Percentiles rank a stretch among this genome's conserved stretches.
phyloP scores from a whole-genome alignment of 2,113 vertebrate genomes.

The Cynocephalus volans region DNA sequence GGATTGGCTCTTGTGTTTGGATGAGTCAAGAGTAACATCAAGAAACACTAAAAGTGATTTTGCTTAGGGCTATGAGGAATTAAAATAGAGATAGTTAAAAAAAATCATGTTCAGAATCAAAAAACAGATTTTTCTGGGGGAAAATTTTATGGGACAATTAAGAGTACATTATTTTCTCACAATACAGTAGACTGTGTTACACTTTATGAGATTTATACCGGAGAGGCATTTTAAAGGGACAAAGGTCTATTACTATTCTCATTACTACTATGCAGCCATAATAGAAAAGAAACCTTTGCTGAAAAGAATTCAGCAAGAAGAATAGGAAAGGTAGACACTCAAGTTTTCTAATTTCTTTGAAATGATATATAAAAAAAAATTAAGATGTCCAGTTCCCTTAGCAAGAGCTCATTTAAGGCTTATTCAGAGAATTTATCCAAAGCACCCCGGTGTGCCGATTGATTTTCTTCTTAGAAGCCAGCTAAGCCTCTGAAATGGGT shows the following conservation, averaged over 20 bases:
- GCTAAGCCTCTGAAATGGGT: conserved; percentile 43
- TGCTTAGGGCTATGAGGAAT: neutral
- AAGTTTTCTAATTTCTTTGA: conserved; percentile 47
- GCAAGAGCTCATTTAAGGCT: conserved; percentile 56
- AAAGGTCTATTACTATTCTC: neutral
- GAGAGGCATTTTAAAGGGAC: conserved; percentile 2
- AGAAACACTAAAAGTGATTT: neutral
- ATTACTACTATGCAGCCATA: neutral
- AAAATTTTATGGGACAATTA: neutral
- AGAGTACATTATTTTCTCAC: conserved; percentile 4
- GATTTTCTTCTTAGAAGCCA: conserved; percentile 70
- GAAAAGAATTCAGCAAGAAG: neutral
- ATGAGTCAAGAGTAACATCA: neutral
- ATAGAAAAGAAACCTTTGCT: neutral
- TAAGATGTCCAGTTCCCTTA: neutral
- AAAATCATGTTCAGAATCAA: conserved; percentile 1
- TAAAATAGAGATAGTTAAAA: conserved; percentile 5
- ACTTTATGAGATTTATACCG: conserved; percentile 4
- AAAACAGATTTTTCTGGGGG: neutral
- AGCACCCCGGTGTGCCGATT: neutral
- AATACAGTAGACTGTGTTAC: neutral
- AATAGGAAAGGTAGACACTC: neutral
- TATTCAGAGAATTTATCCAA: conserved; percentile 42
- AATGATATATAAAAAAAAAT: neutral
- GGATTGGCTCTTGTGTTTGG: neutral